These are phyloP conservation scores for Drosophila littoralis DNA, from an alignment of 1,140 invertebrate species.

Conservation along the genomic window DNA sequence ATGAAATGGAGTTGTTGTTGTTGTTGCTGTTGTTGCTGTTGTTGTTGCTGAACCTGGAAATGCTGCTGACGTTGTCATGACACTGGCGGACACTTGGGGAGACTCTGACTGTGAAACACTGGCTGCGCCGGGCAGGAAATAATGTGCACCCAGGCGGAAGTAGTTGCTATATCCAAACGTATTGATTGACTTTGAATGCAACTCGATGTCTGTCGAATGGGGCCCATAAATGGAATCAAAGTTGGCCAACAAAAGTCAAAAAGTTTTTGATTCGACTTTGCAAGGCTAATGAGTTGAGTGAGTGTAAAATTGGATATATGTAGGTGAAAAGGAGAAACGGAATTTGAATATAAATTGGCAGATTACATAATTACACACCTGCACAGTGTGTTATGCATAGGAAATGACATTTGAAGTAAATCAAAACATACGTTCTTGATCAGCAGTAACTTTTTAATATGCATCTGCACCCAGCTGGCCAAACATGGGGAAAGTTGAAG, in stretches of 20 bases:
- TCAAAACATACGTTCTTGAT: too few species aligned
- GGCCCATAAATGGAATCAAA: slow-evolving; percentile 51
- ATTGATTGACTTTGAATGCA: slow-evolving; percentile 74
- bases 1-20: slow-evolving; percentile 40
- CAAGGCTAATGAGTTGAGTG: slow-evolving; percentile 16
- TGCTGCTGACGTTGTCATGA: slow-evolving; percentile 58
- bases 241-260: slow-evolving; percentile 39
- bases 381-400: not conserved
- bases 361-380: slow-evolving; percentile 2
- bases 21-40: slow-evolving; percentile 11
- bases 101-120: slow-evolving; percentile 26
- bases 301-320: slow-evolving; percentile 16
- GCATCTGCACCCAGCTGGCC: too few species aligned
- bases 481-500: too few species aligned
- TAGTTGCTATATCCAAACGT: slow-evolving; percentile 69
- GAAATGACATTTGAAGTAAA: not conserved
- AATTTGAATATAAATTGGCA: slow-evolving; percentile 22
- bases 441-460: too few species aligned
- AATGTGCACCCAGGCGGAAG: slow-evolving; percentile 69
- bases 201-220: slow-evolving; percentile 10
- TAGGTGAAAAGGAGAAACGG: not conserved
- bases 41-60: slow-evolving; percentile 15
- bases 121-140: slow-evolving; percentile 47
- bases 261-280: slow-evolving; percentile 23
- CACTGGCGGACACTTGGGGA: slow-evolving; percentile 31